These are phyloP conservation scores for Corythoichthys haematopterus DNA, from an alignment of 2,113 vertebrate genomes.

Conservation along the genomic window DNA sequence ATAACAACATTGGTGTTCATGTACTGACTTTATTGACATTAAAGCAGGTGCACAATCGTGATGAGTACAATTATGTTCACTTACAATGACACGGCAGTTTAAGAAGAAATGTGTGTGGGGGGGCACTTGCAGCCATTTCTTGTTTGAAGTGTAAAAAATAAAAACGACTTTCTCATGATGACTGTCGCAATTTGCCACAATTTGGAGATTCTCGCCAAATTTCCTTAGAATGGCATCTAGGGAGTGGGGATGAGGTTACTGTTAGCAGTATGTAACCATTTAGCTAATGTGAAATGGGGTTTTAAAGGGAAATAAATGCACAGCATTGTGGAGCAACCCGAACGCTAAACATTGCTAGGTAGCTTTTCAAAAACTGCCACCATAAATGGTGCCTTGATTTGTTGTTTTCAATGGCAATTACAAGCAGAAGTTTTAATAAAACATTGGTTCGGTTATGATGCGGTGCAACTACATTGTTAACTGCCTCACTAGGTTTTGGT, in stretches of 20 bases:
- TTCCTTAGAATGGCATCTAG: background rate
- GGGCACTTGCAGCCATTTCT: background rate
- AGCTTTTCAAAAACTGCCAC: background rate
- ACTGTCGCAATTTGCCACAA: background rate
- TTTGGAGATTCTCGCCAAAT: background rate
- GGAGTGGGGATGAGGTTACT: background rate
- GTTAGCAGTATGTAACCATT: background rate
- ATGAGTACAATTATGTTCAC: slow-evolving; percentile 15
- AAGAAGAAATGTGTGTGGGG: background rate
- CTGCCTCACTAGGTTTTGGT: background rate
- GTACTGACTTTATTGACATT: slow-evolving; percentile 73
- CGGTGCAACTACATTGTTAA: background rate
- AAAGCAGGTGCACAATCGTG: slow-evolving; percentile 67
- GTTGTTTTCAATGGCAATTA: background rate
- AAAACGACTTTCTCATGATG: background rate
- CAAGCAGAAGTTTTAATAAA: background rate
- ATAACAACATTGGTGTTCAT: slow-evolving; percentile 46
- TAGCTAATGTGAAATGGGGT: background rate
- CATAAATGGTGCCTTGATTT: background rate
- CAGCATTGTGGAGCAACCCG: background rate
- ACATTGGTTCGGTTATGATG: background rate
- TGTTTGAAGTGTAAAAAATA: background rate
- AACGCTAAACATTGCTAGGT: background rate
- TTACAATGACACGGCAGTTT: slow-evolving; percentile 1
- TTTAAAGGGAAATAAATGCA: background rate